Evolutionary conservation across 2,113 vertebrate species (phyloP).

Genomic region (Psettodes erumei): DNA sequence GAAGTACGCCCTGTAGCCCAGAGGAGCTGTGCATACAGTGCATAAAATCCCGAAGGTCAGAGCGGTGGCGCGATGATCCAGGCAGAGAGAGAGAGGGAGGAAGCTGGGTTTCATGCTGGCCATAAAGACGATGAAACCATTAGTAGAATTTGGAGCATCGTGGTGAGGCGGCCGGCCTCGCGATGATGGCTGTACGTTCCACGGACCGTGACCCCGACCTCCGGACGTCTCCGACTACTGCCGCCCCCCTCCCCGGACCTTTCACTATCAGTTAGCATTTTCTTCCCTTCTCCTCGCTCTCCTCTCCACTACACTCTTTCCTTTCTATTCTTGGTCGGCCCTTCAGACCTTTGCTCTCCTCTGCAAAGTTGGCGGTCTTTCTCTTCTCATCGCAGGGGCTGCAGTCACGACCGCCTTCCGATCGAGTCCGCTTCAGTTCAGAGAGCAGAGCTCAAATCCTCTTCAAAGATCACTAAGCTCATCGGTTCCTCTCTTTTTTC

Average conservation of each 20-base stretch:
- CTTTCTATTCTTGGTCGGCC: background rate
- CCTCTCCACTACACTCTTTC: background rate
- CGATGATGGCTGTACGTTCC: slow-evolving; percentile 49
- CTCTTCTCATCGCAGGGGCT: background rate
- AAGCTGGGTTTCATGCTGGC: slow-evolving; percentile 36
- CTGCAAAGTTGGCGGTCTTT: background rate
- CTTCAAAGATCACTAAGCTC: background rate
- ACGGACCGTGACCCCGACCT: slow-evolving; percentile 36
- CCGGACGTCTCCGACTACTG: slow-evolving; percentile 19
- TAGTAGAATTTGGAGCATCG: slow-evolving; percentile 71
- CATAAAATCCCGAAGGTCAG: slow-evolving; percentile 17
- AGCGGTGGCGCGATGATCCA: background rate
- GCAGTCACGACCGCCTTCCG: background rate
- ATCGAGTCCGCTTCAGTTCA: background rate
- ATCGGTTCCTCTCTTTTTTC: too few relatives aligned
- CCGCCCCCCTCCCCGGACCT: slow-evolving; percentile 1
- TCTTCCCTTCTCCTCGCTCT: background rate
- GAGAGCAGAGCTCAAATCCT: background rate
- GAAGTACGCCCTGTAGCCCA: background rate
- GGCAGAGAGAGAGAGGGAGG: slow-evolving; percentile 39
- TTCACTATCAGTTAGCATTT: slow-evolving; percentile 23
- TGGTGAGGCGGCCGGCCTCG: slow-evolving; percentile 52
- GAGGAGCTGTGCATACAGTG: background rate
- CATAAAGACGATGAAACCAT: slow-evolving; percentile 65
- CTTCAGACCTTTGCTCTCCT: background rate